Base-by-base conservation (phyloP, 2,113 vertebrate genomes). In the Phalacrocorax aristotelis region DNA sequence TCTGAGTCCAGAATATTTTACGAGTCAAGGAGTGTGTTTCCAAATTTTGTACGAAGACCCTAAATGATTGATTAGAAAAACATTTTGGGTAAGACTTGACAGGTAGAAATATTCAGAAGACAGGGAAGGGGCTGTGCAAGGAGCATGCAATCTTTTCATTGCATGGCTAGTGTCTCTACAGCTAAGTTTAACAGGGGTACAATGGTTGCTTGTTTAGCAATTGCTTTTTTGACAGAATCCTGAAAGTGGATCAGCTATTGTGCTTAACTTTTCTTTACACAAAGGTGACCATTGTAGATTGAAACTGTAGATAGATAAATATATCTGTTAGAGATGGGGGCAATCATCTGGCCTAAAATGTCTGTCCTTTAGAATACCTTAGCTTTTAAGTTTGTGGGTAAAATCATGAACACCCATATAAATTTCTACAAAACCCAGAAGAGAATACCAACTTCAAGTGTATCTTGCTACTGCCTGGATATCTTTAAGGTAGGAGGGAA, bases 331-430 rank as follows among this genome's bases (percentile, higher is more conserved):
- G 15, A 49, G 15, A 78, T 0, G 1, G 34, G 16, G 26, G 49
- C 10, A 34, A 61, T 20, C 16, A 66, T 42, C 29, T 54, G 58
- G 27, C 51, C 13, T 54, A 72, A 76, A 76, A 66, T 36, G 29
- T 15, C 77, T 58, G 14, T 15, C 34, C 6, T 54, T 30, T 32
- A 19, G 21, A 68, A 68, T 22, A 65, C 15, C 2, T 38, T 38
- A 38, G 9, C 15, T 30, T 49, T 48, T 29, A 44, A 32, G 4
- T 38, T 66, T 54, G 22, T 64, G 38, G 6, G 27, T 15, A 30
- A 6, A 40, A 1, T 72, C 17, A 20, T 2, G 1, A 80, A 15
- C 23, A 64, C 1, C 9, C 14, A 4, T 7, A 3, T 62, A 62
- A 49, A 14, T 72, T 72, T 26, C 30, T 42, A 51, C 29, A 55